Evolutionary conservation across 2,797 vertebrate genomes (phyloP), one percentile per base, ranked within the genome.

Genomic region (Rhinoraja longicauda): DNA sequence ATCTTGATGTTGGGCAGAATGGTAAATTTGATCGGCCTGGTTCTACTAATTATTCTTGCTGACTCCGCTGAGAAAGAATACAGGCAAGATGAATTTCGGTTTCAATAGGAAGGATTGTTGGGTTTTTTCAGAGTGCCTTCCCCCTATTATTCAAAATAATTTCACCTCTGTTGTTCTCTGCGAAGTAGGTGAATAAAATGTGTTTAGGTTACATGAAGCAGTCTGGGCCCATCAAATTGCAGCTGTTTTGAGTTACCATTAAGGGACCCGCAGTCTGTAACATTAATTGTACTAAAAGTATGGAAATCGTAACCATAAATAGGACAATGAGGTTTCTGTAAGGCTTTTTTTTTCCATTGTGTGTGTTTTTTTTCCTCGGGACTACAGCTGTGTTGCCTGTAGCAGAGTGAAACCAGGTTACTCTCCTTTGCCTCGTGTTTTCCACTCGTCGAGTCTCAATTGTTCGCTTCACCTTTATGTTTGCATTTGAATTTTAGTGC

Each of bases 401-500:
- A 90, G 64, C 88, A 53, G 36, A 53, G 67, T 73, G 70, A 57
- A 75, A 29, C 36, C 39, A 73, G 70, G 45, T 73, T 92, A 10
- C 19, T 21, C 13, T 45, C 75, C 6, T 13, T 36, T 78, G 10
- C 13, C 13, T 17, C 24, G 90, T 29, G 70, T 92, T 72, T 57
- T 75, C 67, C 90, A 73, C 45, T 73, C 90, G 53, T 53, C 26
- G 21, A 12, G 29, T 75, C 72, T 10, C 90, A 92, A 57, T 92
- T 53, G 90, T 19, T 92, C 36, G 70, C 29, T 73, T 92, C 90
- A 73, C 70, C 53, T 73, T 75, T 57, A 24, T n/a, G 45, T 39
- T 53, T 92, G 70, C 21, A 92, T 72, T 92, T 75, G 17, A 75
- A 26, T 73, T 92, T 73, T 75, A 75, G 45, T 75, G 70, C 64